These are phyloP conservation scores for Phyto melanocephala DNA, from an alignment of 2,888 invertebrate species.

Conservation along the genomic window DNA sequence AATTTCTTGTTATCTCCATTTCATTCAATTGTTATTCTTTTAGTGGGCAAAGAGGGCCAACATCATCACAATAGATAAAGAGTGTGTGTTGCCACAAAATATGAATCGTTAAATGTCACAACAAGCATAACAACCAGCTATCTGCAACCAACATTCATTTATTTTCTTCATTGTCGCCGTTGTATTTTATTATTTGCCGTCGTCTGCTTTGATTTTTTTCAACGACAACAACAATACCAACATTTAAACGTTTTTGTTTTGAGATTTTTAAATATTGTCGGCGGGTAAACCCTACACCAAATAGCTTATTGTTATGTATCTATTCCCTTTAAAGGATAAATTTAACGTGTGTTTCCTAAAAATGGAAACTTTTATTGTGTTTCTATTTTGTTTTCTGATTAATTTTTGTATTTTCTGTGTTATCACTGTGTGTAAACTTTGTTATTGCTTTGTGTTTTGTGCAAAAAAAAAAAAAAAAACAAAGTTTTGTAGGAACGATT, in stretches of 20 bases:
- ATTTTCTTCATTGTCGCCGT: background rate
- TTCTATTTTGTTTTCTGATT: background rate
- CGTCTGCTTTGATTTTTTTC: constrained; percentile 10
- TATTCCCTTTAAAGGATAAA: background rate
- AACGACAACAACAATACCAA: background rate
- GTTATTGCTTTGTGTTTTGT: background rate
- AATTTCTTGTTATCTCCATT: background rate
- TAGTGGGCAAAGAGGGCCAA: constrained; percentile 17
- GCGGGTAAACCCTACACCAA: background rate
- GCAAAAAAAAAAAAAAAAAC: background rate
- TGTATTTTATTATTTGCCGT: constrained; percentile 23
- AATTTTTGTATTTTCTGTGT: constrained; percentile 17
- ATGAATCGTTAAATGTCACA: constrained; percentile 45
- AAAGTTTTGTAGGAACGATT: background rate
- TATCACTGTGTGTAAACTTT: constrained; percentile 42
- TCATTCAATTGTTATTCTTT: background rate
- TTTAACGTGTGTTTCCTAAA: background rate
- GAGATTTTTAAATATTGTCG: background rate
- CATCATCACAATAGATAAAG: constrained; percentile 1
- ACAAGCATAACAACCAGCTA: constrained; percentile 15
- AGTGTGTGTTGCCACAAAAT: constrained; percentile 53
- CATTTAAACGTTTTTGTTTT: constrained; percentile 32
- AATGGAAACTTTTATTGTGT: constrained; percentile 18
- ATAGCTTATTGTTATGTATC: background rate
- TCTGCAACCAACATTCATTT: constrained; percentile 29